These are phyloP conservation scores for Scelioninae gen. 1 DNA, from an alignment of 2,888 invertebrate genomes.

Conservation along the genomic window DNA sequence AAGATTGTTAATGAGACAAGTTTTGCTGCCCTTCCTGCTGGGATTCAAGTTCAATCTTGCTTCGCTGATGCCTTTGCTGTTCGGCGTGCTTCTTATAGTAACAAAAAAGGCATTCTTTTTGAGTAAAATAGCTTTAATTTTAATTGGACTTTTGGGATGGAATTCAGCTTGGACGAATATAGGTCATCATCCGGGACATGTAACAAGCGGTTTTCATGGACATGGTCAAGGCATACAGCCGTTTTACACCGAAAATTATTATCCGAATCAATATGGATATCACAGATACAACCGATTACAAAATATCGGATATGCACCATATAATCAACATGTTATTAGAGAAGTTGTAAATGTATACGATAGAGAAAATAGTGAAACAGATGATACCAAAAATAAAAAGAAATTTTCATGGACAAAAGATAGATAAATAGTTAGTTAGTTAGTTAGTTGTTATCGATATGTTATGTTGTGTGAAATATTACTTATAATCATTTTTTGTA, in stretches of 20 bases:
- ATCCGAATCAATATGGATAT: conserved; percentile 62
- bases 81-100: conserved; percentile 89
- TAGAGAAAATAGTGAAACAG: conserved; percentile 68
- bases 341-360: conserved; percentile 82
- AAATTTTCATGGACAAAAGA: conserved; percentile 79
- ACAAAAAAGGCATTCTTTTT: conserved; percentile 91
- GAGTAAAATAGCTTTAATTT: conserved; percentile 90
- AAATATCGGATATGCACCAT: conserved; percentile 55
- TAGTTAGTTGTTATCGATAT: no score
- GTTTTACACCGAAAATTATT: conserved; percentile 40
- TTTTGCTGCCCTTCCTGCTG: conserved; percentile 90
- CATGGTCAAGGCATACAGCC: conserved; percentile 50
- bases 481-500: no score
- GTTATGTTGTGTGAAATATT: no score
- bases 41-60: conserved; percentile 92
- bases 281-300: conserved; percentile 65
- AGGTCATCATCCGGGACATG: conserved; percentile 49
- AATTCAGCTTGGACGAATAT: conserved; percentile 80
- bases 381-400: conserved; percentile 72
- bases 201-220: conserved; percentile 59
- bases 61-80: conserved; percentile 89
- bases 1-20: conserved; percentile 88
- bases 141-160: conserved; percentile 89
- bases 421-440: conserved; percentile 68
- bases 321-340: conserved; percentile 76